These are phyloP conservation scores for Maccullochella peelii DNA, from an alignment of 2,113 vertebrate species.

Conservation along the genomic window DNA sequence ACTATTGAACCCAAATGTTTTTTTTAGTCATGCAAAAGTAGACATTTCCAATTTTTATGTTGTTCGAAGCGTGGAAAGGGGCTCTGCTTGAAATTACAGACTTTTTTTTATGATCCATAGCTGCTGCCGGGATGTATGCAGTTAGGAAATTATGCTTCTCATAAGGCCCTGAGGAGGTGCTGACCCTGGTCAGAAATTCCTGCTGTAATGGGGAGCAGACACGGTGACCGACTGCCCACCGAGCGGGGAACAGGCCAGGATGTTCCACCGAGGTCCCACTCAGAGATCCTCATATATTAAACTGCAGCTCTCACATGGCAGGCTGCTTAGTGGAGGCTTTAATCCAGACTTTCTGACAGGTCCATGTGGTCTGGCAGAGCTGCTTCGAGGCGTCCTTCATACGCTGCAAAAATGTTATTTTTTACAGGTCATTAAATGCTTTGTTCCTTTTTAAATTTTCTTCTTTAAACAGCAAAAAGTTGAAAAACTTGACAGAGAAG, in stretches of 20 bases:
- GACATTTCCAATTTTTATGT: slow-evolving; percentile 37
- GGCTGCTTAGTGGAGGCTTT: slow-evolving; percentile 2
- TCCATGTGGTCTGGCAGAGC: slow-evolving; percentile 35
- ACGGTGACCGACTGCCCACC: slow-evolving; percentile 35
- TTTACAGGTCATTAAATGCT: slow-evolving; percentile 24
- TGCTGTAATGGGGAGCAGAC: slow-evolving; percentile 60
- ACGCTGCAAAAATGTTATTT: background rate
- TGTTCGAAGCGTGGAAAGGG: slow-evolving; percentile 31
- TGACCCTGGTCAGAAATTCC: slow-evolving; percentile 56
- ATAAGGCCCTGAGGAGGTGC: slow-evolving; percentile 51
- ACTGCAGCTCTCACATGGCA: background rate
- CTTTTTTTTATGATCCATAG: slow-evolving; percentile 34
- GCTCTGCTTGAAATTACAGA: slow-evolving; percentile 62
- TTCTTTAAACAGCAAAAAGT: slow-evolving; percentile 34
- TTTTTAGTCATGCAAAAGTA: slow-evolving; percentile 30
- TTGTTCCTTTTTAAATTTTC: background rate
- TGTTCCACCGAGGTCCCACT: slow-evolving; percentile 42
- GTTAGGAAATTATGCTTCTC: slow-evolving; percentile 70
- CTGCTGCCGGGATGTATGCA: slow-evolving; percentile 25
- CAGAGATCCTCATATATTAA: slow-evolving; percentile 14
- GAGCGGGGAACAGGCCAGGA: slow-evolving; percentile 17
- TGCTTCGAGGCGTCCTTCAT: background rate
- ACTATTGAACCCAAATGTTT: slow-evolving; percentile 13
- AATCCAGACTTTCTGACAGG: slow-evolving; percentile 32
- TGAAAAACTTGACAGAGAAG: background rate